Conservation (phyloP, 2,113 vertebrate species). For the Podarcis raffonei region DNA sequence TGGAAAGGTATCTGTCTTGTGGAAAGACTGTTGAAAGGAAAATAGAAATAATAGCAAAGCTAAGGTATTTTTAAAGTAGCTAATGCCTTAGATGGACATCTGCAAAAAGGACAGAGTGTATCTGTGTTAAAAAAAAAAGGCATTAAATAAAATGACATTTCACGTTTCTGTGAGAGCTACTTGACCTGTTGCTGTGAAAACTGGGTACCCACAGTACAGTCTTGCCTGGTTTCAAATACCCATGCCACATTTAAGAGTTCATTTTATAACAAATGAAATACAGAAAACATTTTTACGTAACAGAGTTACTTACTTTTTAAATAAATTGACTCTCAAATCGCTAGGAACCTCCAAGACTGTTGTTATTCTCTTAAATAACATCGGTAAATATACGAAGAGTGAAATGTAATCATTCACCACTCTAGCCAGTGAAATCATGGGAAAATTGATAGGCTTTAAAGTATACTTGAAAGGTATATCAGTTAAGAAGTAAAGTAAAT, state of each 20-base stretch:
- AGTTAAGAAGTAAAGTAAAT: slow-evolving; percentile 14
- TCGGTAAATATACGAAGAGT: neutral
- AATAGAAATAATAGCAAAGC: slow-evolving; percentile 17
- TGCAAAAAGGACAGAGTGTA: neutral
- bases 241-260: neutral
- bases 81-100: neutral
- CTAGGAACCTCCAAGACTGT: neutral
- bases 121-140: neutral
- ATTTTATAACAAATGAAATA: neutral
- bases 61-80: slow-evolving; percentile 18
- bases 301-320: neutral
- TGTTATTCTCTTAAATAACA: neutral
- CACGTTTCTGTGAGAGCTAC: neutral
- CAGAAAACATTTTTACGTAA: slow-evolving; percentile 15
- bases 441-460: neutral
- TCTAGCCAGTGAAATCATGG: neutral
- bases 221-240: neutral
- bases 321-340: slow-evolving; percentile 1
- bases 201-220: neutral
- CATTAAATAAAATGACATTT: neutral
- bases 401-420: neutral
- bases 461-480: neutral
- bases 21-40: slow-evolving; percentile 38
- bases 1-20: slow-evolving; percentile 44
- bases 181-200: neutral